These are phyloP conservation scores for Ischnus inquisitorius DNA, from an alignment of 2,888 invertebrate species.

Conservation along the genomic window DNA sequence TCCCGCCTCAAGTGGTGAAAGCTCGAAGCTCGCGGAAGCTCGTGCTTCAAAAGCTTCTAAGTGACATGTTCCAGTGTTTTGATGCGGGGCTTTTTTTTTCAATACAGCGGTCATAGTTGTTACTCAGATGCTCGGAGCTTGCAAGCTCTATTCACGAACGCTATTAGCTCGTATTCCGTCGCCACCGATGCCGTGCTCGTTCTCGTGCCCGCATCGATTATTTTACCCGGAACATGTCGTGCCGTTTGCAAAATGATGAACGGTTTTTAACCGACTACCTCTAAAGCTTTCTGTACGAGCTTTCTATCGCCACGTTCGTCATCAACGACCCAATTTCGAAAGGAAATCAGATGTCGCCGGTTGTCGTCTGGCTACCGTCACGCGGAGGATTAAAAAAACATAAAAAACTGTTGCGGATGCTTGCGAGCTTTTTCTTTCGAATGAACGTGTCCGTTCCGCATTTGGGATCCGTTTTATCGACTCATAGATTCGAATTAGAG, in stretches of 20 bases:
- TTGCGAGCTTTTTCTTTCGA: neutral
- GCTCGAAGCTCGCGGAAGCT: too few relatives aligned
- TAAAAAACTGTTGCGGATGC: slow-evolving; percentile 25
- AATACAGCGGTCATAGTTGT: neutral
- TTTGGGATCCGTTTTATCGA: too few relatives aligned
- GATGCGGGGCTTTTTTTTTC: neutral
- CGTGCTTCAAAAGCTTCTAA: neutral
- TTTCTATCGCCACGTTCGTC: slow-evolving; percentile 12
- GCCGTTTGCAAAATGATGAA: slow-evolving; percentile 58
- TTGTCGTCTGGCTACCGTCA: neutral
- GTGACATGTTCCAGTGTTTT: slow-evolving; percentile 1
- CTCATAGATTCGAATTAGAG: too few relatives aligned
- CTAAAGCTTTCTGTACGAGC: slow-evolving; percentile 1
- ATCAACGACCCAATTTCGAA: slow-evolving; percentile 61
- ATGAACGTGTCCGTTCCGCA: too few relatives aligned
- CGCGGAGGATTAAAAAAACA: slow-evolving; percentile 55
- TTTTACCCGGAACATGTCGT: slow-evolving; percentile 51
- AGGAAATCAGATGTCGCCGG: slow-evolving; percentile 51
- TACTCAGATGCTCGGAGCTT: slow-evolving; percentile 12
- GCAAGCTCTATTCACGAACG: slow-evolving; percentile 17
- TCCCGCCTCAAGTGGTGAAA: too few relatives aligned
- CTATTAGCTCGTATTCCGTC: slow-evolving; percentile 49
- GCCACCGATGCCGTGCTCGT: slow-evolving; percentile 26
- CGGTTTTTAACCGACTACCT: slow-evolving; percentile 50
- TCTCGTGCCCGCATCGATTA: slow-evolving; percentile 62